These are phyloP conservation scores for Drosophila helvetica DNA, from an alignment of 2,888 invertebrate genomes.

Conservation along the genomic window DNA sequence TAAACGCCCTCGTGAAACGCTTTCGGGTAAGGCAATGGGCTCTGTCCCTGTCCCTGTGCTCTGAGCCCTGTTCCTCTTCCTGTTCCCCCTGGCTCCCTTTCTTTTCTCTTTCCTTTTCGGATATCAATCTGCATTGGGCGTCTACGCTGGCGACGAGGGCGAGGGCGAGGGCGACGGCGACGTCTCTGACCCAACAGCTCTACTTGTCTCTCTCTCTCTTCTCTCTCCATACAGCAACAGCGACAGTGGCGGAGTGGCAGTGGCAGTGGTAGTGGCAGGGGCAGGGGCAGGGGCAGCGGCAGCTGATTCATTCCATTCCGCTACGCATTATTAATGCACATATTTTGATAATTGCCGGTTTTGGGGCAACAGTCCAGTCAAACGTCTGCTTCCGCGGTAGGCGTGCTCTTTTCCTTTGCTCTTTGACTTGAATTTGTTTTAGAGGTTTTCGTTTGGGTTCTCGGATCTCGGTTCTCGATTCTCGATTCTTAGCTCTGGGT, in stretches of 20 bases:
- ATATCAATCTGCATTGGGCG: slow-evolving; percentile 75
- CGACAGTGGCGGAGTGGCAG: too few relatives aligned
- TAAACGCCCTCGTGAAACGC: slow-evolving; percentile 65
- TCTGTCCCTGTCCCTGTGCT: slow-evolving; percentile 44
- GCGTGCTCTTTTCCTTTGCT: slow-evolving; percentile 62
- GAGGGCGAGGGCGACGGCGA: slow-evolving; percentile 19
- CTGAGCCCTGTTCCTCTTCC: slow-evolving; percentile 30
- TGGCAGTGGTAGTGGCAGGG: too few relatives aligned
- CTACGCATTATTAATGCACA: slow-evolving; percentile 79
- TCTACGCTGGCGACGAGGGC: slow-evolving; percentile 43
- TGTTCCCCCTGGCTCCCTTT: slow-evolving; percentile 18
- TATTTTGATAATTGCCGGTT: slow-evolving; percentile 82
- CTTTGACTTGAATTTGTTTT: slow-evolving; percentile 72
- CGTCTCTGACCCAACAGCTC: slow-evolving; percentile 25
- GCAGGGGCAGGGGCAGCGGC: slow-evolving; percentile 38
- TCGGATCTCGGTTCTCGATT: slow-evolving; percentile 28
- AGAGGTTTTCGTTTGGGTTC: slow-evolving; percentile 43
- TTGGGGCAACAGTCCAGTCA: slow-evolving; percentile 57
- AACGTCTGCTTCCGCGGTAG: slow-evolving; percentile 78
- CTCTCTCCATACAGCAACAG: too few relatives aligned
- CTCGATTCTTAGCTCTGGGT: slow-evolving; percentile 31
- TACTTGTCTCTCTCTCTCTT: slow-evolving; percentile 19
- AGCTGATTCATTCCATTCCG: slow-evolving; percentile 79
- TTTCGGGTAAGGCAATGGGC: slow-evolving; percentile 36
- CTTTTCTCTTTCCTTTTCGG: slow-evolving; percentile 32